Conservation (phyloP, 2,888 invertebrate genomes). For the Melieria crassipennis region DNA sequence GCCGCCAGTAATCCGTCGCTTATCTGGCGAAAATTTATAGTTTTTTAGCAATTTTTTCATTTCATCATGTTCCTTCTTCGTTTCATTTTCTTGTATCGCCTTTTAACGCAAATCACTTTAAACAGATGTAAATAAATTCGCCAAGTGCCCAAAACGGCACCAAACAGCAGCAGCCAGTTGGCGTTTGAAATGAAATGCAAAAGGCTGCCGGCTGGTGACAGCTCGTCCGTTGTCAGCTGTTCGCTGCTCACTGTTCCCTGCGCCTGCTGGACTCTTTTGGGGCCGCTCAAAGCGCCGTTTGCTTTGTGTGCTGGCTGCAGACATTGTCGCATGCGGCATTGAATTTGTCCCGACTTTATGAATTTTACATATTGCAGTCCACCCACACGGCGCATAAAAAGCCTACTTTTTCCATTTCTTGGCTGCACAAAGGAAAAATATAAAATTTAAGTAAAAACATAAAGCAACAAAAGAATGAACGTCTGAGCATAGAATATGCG, state of each 20-base stretch:
- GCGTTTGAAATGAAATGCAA: too few species aligned
- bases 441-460: too few species aligned
- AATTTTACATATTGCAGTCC: slow-evolving; percentile 18
- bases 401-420: too few species aligned
- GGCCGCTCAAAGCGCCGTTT: neutral
- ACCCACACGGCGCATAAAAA: slow-evolving; percentile 6
- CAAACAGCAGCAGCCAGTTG: too few species aligned
- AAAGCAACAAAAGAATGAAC: too few species aligned
- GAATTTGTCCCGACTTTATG: slow-evolving; percentile 14
- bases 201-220: neutral
- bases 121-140: slow-evolving; percentile 31
- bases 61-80: slow-evolving; percentile 15
- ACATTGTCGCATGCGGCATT: too few species aligned
- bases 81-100: slow-evolving; percentile 26
- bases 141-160: too few species aligned
- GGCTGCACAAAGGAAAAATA: too few species aligned
- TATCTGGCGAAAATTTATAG: slow-evolving; percentile 31
- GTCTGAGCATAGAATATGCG: too few species aligned
- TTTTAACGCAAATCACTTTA: slow-evolving; percentile 30
- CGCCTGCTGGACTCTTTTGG: neutral
- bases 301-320: too few species aligned
- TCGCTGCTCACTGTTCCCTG: neutral
- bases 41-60: neutral
- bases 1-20: slow-evolving; percentile 13
- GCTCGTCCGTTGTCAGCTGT: neutral